Base-by-base conservation (phyloP, 1,140 invertebrate species). In the Trinorchestia longiramus region DNA sequence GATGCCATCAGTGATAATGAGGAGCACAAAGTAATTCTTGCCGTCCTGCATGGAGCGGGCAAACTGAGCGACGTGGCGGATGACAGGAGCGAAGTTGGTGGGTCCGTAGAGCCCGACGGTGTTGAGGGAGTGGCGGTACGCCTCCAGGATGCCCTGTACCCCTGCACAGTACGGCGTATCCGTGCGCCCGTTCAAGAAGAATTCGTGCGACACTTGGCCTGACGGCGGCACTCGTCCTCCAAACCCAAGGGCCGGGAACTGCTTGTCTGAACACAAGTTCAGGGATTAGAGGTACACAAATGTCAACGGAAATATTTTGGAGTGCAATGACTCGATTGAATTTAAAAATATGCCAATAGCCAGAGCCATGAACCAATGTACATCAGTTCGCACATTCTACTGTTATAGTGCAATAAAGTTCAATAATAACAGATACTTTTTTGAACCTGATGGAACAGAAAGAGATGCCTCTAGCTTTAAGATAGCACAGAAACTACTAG, bases 1-100 rank as follows among this genome's bases (percentile, higher is more conserved):
- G 42, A 98, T 97, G 53, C 98, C 98, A 97, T 98, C 98, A 40
- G 98, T 98, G 43, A 98, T 97, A 87, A 98, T 97, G 19, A 98
- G 97, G 19, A 98, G 97, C 15, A 98, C 97, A 97, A 97, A 98
- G 97, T 98, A 98, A 43, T 97, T 97, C 96, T 97, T 97, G 43
- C 97, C 97, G 96, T 97, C 97, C 62, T 97, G 96, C 96, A 97
- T 96, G 43, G 96, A 53, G 36, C 43, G 57, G 36, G 97, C 97
- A 96, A 97, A 97, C 95, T 96, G 96, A 0, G 97, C 96, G 40
- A 97, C 97, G 97, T 97, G 97, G 95, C 97, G 97, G 95, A 98
- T 97, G 88, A 97, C 97, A 11, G 97, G 97, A 43, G 97, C 97
- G 97, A 98, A 98, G 97, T 98, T 98, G 41, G 98, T 98, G 40